Base-by-base conservation (phyloP, 2,888 invertebrate species). In the Alloscopus bannaensis region DNA sequence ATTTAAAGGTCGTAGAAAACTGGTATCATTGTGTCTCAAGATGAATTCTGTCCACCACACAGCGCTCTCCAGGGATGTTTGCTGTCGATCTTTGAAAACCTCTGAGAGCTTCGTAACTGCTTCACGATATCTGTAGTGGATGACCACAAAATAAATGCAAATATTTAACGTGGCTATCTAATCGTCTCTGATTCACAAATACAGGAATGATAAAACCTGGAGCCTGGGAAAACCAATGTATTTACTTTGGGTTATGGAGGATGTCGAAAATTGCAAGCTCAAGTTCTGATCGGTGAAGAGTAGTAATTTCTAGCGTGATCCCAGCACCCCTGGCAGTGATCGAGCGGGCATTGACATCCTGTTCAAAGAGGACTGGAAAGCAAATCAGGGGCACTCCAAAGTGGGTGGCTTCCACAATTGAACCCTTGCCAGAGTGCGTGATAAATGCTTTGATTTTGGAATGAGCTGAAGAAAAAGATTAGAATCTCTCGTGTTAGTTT, bases 361-460 rank as follows among this genome's bases (percentile, higher is more conserved):
- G 84, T n/a, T 84, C 84, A 0, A 71, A 82, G 40, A 83, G 81
- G 2, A 83, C 26, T 1, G 83, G 83, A 1, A 81, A 31, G 2
- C 50, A 47, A 26, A 83, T 81, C 6, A 83, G 0, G 2, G 84
- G 85, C 1, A 85, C 83, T 3, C 28, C 55, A 50, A 64, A 55
- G 22, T 66, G 80, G 16, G 81, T 70, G 0, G 84, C 80, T 69
- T 85, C 85, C 22, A 79, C 75, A 8, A 70, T 76, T 22, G 80
- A 78, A 0, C 81, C 68, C 31, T 84, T 60, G 40, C 85, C 84
- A 24, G 71, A 72, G 31, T 85, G 84, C 0, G 82, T 80, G 16
- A 84, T 80, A 50, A 85, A 84, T 0, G 72, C 80, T 55, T 76
- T 69, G n/a, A 80, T 72, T 45, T 81, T 83, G 1, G 84, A 83